These are phyloP conservation scores for Sandelia bainsii DNA, from an alignment of 2,797 vertebrate genomes.

Conservation along the genomic window DNA sequence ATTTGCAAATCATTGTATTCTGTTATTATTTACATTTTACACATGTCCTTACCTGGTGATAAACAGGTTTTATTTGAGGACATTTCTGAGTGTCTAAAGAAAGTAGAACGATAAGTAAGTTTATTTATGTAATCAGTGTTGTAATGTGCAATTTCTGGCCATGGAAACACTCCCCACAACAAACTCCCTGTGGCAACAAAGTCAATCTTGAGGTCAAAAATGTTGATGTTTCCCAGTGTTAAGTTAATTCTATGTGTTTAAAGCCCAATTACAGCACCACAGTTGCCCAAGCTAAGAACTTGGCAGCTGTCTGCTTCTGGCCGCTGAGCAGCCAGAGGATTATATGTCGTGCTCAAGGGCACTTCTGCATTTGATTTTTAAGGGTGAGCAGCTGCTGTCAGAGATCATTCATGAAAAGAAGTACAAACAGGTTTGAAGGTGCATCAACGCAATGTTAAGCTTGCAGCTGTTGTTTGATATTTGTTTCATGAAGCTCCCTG, in stretches of 20 bases:
- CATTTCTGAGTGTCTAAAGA: background rate
- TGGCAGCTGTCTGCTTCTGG: constrained; percentile 34
- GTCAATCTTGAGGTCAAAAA: constrained; percentile 33
- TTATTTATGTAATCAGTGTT: background rate
- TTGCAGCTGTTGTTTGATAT: constrained; percentile 65
- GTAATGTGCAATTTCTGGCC: constrained; percentile 4
- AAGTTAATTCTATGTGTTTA: constrained; percentile 42
- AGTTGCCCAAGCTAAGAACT: constrained; percentile 27
- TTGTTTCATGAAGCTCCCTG: constrained; percentile 58
- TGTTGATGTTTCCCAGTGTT: constrained; percentile 31
- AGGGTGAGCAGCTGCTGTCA: constrained; percentile 7
- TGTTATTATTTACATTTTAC: too few species aligned
- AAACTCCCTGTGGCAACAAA: constrained; percentile 36
- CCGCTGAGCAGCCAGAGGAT: constrained; percentile 48
- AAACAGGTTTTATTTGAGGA: background rate
- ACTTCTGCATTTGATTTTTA: constrained; percentile 26
- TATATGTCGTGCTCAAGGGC: constrained; percentile 53
- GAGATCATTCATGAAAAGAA: constrained; percentile 27
- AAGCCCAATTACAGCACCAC: constrained; percentile 38
- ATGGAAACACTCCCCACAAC: constrained; percentile 15
- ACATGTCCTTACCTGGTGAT: too few species aligned
- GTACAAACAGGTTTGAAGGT: constrained; percentile 15
- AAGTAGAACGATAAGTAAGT: background rate
- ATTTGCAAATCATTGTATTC: too few species aligned
- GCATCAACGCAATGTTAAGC: constrained; percentile 37